Evolutionary conservation across 1,140 invertebrate genomes (phyloP), one percentile per base, ranked within the genome.

Genomic region (Drosophila nasuta): DNA sequence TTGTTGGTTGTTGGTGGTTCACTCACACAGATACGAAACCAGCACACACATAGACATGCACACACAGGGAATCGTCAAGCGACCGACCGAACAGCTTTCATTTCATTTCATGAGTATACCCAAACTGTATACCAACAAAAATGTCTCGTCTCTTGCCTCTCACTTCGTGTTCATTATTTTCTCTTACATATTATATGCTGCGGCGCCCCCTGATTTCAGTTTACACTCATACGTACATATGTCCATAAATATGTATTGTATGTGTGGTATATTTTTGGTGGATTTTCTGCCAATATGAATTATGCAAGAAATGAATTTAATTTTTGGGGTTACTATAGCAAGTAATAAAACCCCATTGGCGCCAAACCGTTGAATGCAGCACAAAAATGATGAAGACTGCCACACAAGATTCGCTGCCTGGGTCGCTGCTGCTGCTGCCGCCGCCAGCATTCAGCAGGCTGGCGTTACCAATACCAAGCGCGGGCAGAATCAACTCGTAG

Each of bases 71-170:
- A 64, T 30, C 59, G 48, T 58, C 57, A 41, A 28, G 15, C 48
- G 63, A 77, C 76, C 59, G 41, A 80, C 83, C 79, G 77, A 71
- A 65, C 83, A 73, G 82, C 82, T 87, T 87, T 87, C 81, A 76
- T 80, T 87, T 83, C 63, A 62, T 77, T 79, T 79, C 41, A 73
- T 63, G 63, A 65, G 71, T 82, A 83, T 83, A 76, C 81, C 58
- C 25, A 57, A 46, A 30, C 8, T 52, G 65, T 70, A 70, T 75
- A 75, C 72, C 58, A 63, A 70, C 25, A 57, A 69, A 46, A 79
- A 74, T 73, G 25, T 38, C 46, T 28, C 67, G 38, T 63, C 48
- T 52, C 69, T 68, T 43, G 52, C 41, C 48, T 65, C 69, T 15
- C 7, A 17, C 54, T 35, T 45, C 35, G 0, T 38, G 7, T 1